Evolutionary conservation across 2,797 vertebrate genomes (phyloP).

Genomic region (Gambelia wislizenii): DNA sequence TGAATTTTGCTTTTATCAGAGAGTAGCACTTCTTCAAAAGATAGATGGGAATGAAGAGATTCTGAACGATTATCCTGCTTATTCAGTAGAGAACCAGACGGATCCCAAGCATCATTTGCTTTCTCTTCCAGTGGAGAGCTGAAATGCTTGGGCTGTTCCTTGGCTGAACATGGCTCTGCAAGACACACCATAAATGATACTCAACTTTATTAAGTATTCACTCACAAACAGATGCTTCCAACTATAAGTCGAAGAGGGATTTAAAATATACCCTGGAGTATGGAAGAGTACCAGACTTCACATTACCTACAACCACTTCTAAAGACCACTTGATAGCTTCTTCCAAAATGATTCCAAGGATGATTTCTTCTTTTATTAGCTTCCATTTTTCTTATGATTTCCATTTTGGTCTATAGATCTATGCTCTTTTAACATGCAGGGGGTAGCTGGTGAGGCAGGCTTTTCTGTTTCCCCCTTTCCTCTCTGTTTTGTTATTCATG

Average conservation of each 20-base stretch:
- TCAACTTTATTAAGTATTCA: background rate
- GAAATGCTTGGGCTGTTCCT: background rate
- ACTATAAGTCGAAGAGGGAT: background rate
- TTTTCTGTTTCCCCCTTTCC: too few relatives aligned
- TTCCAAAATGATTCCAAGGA: too few relatives aligned
- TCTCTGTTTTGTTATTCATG: background rate
- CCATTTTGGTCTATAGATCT: too few relatives aligned
- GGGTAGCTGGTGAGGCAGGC: too few relatives aligned
- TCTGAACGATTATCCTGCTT: slow-evolving; percentile 38
- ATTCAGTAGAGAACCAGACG: background rate
- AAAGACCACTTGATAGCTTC: too few relatives aligned
- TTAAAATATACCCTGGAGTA: background rate
- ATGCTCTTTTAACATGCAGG: too few relatives aligned
- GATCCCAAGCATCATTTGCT: slow-evolving; percentile 25
- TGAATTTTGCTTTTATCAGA: slow-evolving; percentile 67
- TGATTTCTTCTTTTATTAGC: too few relatives aligned
- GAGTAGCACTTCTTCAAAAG: slow-evolving; percentile 14
- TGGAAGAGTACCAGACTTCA: background rate
- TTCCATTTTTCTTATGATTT: too few relatives aligned
- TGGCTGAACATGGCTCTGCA: slow-evolving; percentile 68
- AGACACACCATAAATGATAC: background rate
- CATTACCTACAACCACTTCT: background rate
- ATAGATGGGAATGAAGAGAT: slow-evolving; percentile 8
- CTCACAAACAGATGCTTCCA: background rate
- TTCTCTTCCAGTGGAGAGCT: slow-evolving; percentile 43